Evolutionary conservation across 2,113 vertebrate genomes (phyloP).

Genomic region (Gopherus flavomarginatus): DNA sequence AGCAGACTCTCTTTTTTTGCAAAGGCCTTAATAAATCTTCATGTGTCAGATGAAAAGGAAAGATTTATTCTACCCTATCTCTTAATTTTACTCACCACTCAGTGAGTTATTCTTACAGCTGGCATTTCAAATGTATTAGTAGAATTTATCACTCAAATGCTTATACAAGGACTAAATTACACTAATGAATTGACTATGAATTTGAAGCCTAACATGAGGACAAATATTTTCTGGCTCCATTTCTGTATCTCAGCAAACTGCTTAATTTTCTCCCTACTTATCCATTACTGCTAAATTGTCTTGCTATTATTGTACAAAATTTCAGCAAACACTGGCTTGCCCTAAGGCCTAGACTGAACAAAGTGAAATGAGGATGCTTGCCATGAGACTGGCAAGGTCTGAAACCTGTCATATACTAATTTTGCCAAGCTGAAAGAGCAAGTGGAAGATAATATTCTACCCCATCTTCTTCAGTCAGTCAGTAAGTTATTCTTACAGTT

Average conservation of each 20-base stretch:
- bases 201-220: conserved; percentile 77
- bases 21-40: conserved; percentile 68
- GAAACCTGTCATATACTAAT: conserved; percentile 38
- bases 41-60: conserved; percentile 70
- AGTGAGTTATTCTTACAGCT: conserved; percentile 78
- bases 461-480: conserved; percentile 23
- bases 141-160: conserved; percentile 78
- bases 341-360: conserved; percentile 56
- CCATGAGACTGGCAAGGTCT: conserved; percentile 52
- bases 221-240: conserved; percentile 82
- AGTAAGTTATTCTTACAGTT: conserved; percentile 28
- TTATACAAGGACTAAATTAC: conserved; percentile 77
- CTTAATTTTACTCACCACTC: conserved; percentile 77
- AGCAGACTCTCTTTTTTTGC: conserved; percentile 58
- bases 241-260: conserved; percentile 77
- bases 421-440: conserved; percentile 47
- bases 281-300: conserved; percentile 80
- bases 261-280: conserved; percentile 81
- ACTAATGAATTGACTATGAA: conserved; percentile 83
- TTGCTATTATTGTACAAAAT: conserved; percentile 80
- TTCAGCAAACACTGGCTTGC: conserved; percentile 73
- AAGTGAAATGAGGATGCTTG: conserved; percentile 55
- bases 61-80: conserved; percentile 68
- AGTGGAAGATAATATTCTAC: conserved; percentile 7
- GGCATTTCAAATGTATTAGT: conserved; percentile 75